Conservation (phyloP, 2,888 invertebrate species). For the Adelognathus sp. region DNA sequence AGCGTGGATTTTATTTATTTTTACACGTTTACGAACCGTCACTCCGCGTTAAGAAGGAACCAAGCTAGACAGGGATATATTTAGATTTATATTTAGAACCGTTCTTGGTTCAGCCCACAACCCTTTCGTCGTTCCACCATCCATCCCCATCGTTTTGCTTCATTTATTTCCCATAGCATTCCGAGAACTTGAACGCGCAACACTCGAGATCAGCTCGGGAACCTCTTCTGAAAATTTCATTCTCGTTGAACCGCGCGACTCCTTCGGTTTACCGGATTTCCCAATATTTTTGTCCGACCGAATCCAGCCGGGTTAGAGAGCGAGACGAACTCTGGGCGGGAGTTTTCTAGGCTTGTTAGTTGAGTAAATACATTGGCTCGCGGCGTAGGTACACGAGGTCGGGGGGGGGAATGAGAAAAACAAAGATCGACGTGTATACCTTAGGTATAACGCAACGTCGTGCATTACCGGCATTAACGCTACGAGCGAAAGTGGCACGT, state of each 20-base stretch:
- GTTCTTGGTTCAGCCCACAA: slow-evolving; percentile 42
- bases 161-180: slow-evolving; percentile 44
- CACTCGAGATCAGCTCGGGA: slow-evolving; percentile 25
- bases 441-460: slow-evolving; percentile 35
- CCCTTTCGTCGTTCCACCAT: slow-evolving; percentile 30
- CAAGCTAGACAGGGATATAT: slow-evolving; percentile 53
- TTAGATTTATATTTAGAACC: slow-evolving; percentile 57
- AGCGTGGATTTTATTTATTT: slow-evolving; percentile 50
- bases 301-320: slow-evolving; percentile 10
- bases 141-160: neutral
- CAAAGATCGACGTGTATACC: neutral
- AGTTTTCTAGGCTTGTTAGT: slow-evolving; percentile 60
- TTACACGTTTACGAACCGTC: slow-evolving; percentile 56
- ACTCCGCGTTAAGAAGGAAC: slow-evolving; percentile 53
- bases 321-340: slow-evolving; percentile 25
- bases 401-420: too few relatives aligned
- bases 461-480: slow-evolving; percentile 46
- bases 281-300: slow-evolving; percentile 43
- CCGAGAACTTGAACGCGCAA: slow-evolving; percentile 47
- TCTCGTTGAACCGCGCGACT: slow-evolving; percentile 14
- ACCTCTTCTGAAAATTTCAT: slow-evolving; percentile 37
- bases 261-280: slow-evolving; percentile 48
- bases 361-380: slow-evolving; percentile 59
- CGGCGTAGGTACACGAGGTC: neutral
- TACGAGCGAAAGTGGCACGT: slow-evolving; percentile 54